Evolutionary conservation across 2,113 vertebrate genomes (phyloP).

Genomic region (Megaleporinus macrocephalus): DNA sequence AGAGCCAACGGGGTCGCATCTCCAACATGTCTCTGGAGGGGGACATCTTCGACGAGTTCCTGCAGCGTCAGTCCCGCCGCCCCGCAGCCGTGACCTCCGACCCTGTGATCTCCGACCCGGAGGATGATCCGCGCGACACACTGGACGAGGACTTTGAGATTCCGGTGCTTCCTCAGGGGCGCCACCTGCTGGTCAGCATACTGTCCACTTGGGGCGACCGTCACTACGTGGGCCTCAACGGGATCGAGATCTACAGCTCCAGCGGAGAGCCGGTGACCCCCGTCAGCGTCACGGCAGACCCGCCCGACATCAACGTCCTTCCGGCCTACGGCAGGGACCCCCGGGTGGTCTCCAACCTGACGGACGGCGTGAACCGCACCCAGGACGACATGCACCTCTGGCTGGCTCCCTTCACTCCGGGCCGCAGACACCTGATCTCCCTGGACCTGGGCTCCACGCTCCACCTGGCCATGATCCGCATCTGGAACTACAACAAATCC

Average conservation of each 20-base stretch:
- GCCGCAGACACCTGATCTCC: slow-evolving; percentile 82
- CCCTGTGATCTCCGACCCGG: slow-evolving; percentile 53
- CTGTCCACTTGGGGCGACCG: slow-evolving; percentile 95
- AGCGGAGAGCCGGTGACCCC: slow-evolving; percentile 85
- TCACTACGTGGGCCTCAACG: slow-evolving; percentile 94
- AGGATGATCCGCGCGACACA: slow-evolving; percentile 65
- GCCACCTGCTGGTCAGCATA: slow-evolving; percentile 86
- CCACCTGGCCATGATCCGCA: slow-evolving; percentile 92
- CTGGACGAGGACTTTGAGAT: slow-evolving; percentile 87
- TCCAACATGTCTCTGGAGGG: slow-evolving; percentile 86
- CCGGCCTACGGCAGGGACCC: slow-evolving; percentile 90
- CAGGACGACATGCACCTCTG: slow-evolving; percentile 99
- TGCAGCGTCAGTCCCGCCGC: slow-evolving; percentile 81
- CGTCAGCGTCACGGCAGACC: slow-evolving; percentile 82
- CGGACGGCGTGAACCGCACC: slow-evolving; percentile 89
- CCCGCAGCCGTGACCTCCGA: slow-evolving; percentile 50
- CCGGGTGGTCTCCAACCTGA: slow-evolving; percentile 84
- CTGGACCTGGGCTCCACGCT: slow-evolving; percentile 83
- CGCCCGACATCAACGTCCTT: slow-evolving; percentile 92
- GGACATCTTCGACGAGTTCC: slow-evolving; percentile 93
- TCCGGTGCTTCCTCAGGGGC: slow-evolving; percentile 88
- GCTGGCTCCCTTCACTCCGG: slow-evolving; percentile 91
- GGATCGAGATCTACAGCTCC: slow-evolving; percentile 92
- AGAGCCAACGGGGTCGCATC: slow-evolving; percentile 90
- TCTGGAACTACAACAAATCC: slow-evolving; percentile 99